phyloP scores from a whole-genome alignment of 2,797 vertebrate genomes.

The Glossophaga mutica region DNA sequence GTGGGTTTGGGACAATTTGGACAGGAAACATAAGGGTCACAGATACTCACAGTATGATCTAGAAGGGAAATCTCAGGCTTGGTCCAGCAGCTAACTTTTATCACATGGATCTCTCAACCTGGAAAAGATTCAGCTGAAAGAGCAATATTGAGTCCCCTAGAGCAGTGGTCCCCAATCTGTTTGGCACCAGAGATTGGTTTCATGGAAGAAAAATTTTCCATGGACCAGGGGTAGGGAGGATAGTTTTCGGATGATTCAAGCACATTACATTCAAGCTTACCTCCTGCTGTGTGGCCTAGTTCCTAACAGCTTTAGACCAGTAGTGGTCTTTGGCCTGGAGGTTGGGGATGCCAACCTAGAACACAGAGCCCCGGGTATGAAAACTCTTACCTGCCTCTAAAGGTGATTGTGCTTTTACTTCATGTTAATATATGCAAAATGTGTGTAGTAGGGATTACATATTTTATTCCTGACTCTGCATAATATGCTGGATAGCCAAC shows the following conservation, averaged over 20 bases:
- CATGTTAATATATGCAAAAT: not conserved
- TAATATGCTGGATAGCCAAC: not conserved
- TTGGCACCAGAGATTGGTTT: no score
- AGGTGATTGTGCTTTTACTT: not conserved
- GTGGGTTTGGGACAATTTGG: not conserved
- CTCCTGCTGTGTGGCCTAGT: no score
- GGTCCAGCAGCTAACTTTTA: not conserved
- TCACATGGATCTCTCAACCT: not conserved
- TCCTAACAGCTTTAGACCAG: no score
- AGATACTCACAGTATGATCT: not conserved
- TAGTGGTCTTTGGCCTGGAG: no score
- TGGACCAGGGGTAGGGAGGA: no score
- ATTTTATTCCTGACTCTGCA: not conserved
- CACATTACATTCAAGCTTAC: no score
- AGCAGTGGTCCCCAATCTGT: no score
- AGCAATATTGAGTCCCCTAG: no score
- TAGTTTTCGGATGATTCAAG: no score
- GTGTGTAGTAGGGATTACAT: not conserved
- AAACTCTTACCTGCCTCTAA: not conserved
- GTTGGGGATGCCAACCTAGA: not conserved
- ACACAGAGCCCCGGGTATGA: not conserved
- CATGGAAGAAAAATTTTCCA: no score
- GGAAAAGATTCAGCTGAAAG: not conserved
- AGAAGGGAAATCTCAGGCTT: not conserved
- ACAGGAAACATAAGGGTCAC: not conserved